Evolutionary conservation across 2,797 vertebrate genomes (phyloP).

Genomic region (Coracias cyanogaster): DNA sequence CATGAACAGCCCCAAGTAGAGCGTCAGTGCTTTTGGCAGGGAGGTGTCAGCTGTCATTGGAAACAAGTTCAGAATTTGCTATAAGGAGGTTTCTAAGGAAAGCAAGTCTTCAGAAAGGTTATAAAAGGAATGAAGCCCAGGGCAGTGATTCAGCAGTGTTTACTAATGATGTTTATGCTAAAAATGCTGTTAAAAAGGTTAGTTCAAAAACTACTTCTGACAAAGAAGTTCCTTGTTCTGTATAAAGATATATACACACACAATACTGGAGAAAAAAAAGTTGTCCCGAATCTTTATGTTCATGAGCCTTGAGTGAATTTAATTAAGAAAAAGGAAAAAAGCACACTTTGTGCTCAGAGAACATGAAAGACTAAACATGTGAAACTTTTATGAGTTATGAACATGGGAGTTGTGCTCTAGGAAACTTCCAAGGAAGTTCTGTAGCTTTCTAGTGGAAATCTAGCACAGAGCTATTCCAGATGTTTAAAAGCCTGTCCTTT

Average conservation of each 20-base stretch:
- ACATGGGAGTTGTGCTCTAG: accelerated
- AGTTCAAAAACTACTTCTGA: neutral
- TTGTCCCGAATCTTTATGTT: neutral
- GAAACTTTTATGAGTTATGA: slow-evolving; percentile 24
- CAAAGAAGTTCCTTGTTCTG: neutral
- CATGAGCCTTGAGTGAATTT: neutral
- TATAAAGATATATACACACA: neutral
- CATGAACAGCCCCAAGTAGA: neutral
- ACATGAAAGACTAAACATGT: neutral
- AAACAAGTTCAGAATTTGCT: slow-evolving; percentile 9
- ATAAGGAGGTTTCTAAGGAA: neutral
- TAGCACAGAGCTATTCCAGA: neutral
- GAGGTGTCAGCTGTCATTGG: slow-evolving; percentile 1
- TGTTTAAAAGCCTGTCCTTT: neutral
- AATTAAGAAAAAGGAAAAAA: neutral
- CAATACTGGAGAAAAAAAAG: neutral
- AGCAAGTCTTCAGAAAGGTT: neutral
- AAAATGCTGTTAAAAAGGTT: neutral
- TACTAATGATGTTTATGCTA: neutral
- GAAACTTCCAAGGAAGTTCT: slow-evolving; percentile 2
- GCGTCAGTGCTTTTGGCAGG: neutral
- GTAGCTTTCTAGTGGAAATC: neutral
- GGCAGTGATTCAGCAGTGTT: neutral
- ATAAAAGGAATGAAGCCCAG: neutral
- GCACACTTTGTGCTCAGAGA: neutral